Percentiles rank a stretch among this genome's conserved stretches.
Evolutionary conservation across 2,888 invertebrate species (phyloP).

Genomic region (Lypha dubia): DNA sequence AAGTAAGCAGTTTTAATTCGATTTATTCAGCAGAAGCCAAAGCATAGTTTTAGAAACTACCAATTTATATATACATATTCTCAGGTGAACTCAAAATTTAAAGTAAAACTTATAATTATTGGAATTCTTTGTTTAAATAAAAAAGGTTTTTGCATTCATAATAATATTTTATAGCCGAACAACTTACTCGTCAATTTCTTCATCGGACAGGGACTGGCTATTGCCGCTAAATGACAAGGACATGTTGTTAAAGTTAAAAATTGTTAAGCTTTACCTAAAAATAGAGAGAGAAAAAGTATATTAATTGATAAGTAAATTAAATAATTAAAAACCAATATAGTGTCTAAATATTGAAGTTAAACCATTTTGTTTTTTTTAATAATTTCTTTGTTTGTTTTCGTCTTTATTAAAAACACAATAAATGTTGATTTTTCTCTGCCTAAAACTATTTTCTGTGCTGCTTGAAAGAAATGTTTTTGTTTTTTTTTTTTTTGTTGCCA

Average conservation of each 20-base stretch:
- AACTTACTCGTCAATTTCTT: constrained; percentile 89
- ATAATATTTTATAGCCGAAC: not conserved
- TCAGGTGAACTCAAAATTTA: too few species aligned
- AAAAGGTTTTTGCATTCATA: not conserved
- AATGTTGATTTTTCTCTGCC: not conserved
- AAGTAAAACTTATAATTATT: too few species aligned
- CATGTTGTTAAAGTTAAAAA: constrained; percentile 53
- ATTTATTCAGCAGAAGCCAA: too few species aligned
- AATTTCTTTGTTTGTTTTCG: too few species aligned
- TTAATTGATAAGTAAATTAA: too few species aligned
- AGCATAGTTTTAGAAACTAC: too few species aligned
- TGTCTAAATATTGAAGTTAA: too few species aligned
- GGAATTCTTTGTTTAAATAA: too few species aligned
- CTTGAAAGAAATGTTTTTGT: too few species aligned
- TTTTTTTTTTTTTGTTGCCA: not conserved
- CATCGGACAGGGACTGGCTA: constrained; percentile 86
- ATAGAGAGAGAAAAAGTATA: constrained; percentile 20
- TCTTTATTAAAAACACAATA: not conserved
- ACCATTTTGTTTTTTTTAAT: not conserved
- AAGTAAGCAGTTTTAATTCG: too few species aligned
- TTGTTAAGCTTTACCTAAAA: constrained; percentile 69
- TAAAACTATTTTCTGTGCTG: constrained; percentile 2
- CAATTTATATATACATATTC: too few species aligned
- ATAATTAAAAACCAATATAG: too few species aligned
- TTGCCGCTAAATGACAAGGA: constrained; percentile 76